Base-by-base conservation (phyloP, 64 coral and sea anemone genomes). In the Catalaphyllia jardinei region DNA sequence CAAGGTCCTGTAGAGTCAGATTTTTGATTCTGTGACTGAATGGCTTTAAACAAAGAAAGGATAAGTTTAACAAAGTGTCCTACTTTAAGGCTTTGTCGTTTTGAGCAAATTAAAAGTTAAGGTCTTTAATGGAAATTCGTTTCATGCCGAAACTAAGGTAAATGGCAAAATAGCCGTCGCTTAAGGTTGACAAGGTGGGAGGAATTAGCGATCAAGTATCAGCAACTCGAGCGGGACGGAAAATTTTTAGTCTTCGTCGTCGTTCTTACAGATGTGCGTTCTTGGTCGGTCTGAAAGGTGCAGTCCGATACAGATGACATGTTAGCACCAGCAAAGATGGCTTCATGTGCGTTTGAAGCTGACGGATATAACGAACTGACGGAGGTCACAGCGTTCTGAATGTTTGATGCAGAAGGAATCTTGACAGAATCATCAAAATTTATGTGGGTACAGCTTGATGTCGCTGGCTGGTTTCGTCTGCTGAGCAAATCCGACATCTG, bases 321-420 rank as follows among this genome's bases (percentile, higher is more conserved):
- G 39, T 46, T 46, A 46, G 39, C 39, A 46, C 39, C 6, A 46
- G 39, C 6, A 46, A 46, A 46, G 39, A 46, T 46, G 39, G 39
- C 39, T 46, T 46, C 39, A 8, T 8, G 33, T 19, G 39, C 74
- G 38, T 51, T 51, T 51, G 38, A 77, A 20, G 35, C 52, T 77
- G 74, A 77, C 38, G 39, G 17, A 50, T 77, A 77, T 20, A 31
- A 77, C 52, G 35, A 77, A 10, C 74, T 77, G 42, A 77, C 39
- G 19, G 39, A 50, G 38, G 74, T 50, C 74, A 77, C 74, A 24
- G 16, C 19, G 18, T 77, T 77, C 74, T 77, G 74, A 77, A 77
- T 76, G 60, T 62, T 62, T 62, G 60, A 0, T 62, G 6, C 39
- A 6, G 39, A 46, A 46, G 39, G 39, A 46, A 46, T 4, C 39